Percentiles rank a stretch among this genome's conserved stretches.
phyloP scores from a whole-genome alignment of 2,113 vertebrate genomes.

The Tachysurus vachellii region DNA sequence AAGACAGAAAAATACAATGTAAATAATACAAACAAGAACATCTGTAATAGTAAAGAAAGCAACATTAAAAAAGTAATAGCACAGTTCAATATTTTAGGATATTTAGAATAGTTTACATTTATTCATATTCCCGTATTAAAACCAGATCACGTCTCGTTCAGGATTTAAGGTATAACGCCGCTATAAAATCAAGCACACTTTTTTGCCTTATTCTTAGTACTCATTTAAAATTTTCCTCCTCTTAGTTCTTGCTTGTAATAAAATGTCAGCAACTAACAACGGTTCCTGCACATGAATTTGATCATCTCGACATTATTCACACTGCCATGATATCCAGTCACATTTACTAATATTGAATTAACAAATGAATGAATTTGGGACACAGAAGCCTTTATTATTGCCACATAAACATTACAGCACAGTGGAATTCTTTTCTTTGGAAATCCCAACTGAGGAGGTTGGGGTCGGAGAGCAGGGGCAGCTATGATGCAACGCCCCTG shows the following conservation, averaged over 20 bases:
- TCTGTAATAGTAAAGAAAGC: too few species aligned
- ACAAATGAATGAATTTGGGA: too few species aligned
- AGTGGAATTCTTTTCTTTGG: too few species aligned
- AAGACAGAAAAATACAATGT: slow-evolving; percentile 40
- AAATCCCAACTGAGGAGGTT: too few species aligned
- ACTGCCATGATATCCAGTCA: not conserved
- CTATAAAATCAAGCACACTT: not conserved
- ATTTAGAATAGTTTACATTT: too few species aligned
- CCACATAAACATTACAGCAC: too few species aligned
- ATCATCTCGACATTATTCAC: not conserved
- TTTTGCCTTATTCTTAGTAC: not conserved
- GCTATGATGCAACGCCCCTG: too few species aligned
- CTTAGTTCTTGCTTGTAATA: too few species aligned
- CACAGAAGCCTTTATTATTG: too few species aligned
- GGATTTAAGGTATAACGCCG: not conserved
- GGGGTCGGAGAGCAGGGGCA: too few species aligned
- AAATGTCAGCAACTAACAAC: not conserved
- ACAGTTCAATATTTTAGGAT: not conserved
- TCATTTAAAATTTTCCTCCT: not conserved
- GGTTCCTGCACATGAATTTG: not conserved
- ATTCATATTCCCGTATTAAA: not conserved
- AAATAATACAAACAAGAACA: not conserved
- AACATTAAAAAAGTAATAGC: not conserved
- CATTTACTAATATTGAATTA: not conserved
- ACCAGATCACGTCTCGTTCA: not conserved